These are phyloP conservation scores for Drosophila birchii DNA, from an alignment of 2,888 invertebrate species.

Conservation along the genomic window DNA sequence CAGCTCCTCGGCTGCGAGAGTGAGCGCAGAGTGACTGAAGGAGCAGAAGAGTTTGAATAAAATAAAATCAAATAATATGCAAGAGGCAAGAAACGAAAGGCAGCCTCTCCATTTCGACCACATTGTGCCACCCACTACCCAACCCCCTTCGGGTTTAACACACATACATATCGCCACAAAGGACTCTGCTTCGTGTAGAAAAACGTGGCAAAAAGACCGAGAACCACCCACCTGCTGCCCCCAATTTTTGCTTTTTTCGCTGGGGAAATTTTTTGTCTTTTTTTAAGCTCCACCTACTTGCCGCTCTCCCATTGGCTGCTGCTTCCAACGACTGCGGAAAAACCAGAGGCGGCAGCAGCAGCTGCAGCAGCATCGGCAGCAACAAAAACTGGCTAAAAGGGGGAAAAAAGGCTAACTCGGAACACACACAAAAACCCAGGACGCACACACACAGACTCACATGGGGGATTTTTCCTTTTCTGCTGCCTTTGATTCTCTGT, in stretches of 20 bases:
- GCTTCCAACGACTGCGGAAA: constrained; percentile 47
- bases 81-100: constrained; percentile 60
- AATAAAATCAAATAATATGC: constrained; percentile 76
- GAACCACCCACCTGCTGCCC: constrained; percentile 54
- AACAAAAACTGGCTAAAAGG: constrained; percentile 66
- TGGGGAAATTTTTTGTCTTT: constrained; percentile 79
- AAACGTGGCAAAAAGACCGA: constrained; percentile 77
- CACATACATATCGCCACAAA: constrained; percentile 12
- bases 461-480: constrained; percentile 25
- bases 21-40: constrained; percentile 29
- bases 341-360: constrained; percentile 39
- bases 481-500: constrained; percentile 70
- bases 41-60: constrained; percentile 54
- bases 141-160: constrained; percentile 20
- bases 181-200: constrained; percentile 71
- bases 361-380: constrained; percentile 49
- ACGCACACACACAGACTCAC: constrained; percentile 46
- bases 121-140: constrained; percentile 1
- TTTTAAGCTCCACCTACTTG: constrained; percentile 84
- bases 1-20: constrained; percentile 33
- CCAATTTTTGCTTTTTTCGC: constrained; percentile 62
- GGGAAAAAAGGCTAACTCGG: constrained; percentile 80
- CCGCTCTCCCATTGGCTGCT: constrained; percentile 81
- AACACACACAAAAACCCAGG: constrained; percentile 62
- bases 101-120: constrained; percentile 3